phyloP scores from a whole-genome alignment of 2,888 invertebrate genomes.

The Abrostola tripartita region DNA sequence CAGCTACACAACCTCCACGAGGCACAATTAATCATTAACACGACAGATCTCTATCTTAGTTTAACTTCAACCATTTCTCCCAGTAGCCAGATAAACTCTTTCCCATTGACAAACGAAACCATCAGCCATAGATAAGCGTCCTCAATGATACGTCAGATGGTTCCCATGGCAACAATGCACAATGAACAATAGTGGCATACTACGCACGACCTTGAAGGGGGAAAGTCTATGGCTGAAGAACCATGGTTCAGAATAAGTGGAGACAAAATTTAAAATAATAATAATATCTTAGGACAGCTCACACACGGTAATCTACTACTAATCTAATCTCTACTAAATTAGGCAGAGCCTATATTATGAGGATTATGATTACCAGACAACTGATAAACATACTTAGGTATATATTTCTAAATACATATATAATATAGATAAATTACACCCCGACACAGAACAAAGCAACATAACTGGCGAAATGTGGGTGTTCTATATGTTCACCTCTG shows the following conservation, averaged over 20 bases:
- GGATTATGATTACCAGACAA: too few species aligned
- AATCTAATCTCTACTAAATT: too few species aligned
- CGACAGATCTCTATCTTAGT: neutral
- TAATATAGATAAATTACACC: too few species aligned
- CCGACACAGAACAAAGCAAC: too few species aligned
- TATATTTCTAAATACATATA: too few species aligned
- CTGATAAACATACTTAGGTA: too few species aligned
- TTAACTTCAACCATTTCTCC: neutral
- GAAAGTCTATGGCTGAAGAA: conserved; percentile 53
- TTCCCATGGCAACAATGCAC: conserved; percentile 60
- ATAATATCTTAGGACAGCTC: too few species aligned
- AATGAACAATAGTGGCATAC: conserved; percentile 59
- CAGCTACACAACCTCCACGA: neutral
- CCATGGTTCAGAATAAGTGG: conserved; percentile 12
- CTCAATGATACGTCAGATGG: conserved; percentile 16
- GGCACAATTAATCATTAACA: neutral
- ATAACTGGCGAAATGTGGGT: too few species aligned
- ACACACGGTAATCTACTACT: too few species aligned
- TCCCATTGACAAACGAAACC: conserved; percentile 26
- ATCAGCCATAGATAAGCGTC: conserved; percentile 20
- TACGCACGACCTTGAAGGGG: conserved; percentile 57
- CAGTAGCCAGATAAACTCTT: neutral
- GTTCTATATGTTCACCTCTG: too few species aligned
- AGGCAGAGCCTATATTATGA: too few species aligned
- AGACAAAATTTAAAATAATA: too few species aligned